These are phyloP conservation scores for Pedionomus torquatus DNA, from an alignment of 2,113 vertebrate species.

Conservation along the genomic window DNA sequence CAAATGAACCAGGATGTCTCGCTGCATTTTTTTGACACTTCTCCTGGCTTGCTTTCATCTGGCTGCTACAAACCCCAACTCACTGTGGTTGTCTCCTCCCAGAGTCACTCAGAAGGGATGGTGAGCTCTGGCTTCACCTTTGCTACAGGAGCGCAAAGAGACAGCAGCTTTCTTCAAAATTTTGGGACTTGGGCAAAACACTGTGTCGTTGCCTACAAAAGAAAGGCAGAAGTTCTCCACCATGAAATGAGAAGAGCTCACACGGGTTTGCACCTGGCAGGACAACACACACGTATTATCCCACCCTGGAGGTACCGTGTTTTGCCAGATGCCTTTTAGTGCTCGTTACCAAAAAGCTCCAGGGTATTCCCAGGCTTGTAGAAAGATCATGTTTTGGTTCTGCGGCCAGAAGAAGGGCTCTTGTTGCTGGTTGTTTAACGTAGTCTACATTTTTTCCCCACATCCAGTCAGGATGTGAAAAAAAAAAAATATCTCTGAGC, in stretches of 20 bases:
- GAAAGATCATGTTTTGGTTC: not conserved
- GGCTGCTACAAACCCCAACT: not conserved
- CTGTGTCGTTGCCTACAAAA: not conserved
- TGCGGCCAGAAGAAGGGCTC: not conserved
- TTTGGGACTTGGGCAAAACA: not conserved
- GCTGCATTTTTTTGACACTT: not conserved
- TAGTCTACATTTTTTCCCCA: not conserved
- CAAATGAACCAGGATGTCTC: no score
- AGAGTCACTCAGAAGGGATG: not conserved
- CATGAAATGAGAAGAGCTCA: not conserved
- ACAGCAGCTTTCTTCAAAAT: not conserved
- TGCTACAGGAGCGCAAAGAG: not conserved
- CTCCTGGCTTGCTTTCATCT: not conserved
- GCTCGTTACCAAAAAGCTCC: not conserved
- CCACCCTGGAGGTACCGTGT: constrained; percentile 2
- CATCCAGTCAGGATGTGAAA: not conserved
- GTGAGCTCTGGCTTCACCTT: not conserved
- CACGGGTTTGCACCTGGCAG: constrained; percentile 54
- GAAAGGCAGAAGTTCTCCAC: constrained; percentile 14
- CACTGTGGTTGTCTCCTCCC: not conserved
- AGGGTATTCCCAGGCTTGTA: not conserved
- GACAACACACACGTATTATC: not conserved
- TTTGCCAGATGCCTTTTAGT: constrained; percentile 30
- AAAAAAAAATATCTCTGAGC: not conserved
- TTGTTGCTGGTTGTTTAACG: not conserved